Evolutionary conservation across 2,113 vertebrate genomes (phyloP), one percentile per base, ranked within the genome.

Genomic region (Archocentrus centrarchus): DNA sequence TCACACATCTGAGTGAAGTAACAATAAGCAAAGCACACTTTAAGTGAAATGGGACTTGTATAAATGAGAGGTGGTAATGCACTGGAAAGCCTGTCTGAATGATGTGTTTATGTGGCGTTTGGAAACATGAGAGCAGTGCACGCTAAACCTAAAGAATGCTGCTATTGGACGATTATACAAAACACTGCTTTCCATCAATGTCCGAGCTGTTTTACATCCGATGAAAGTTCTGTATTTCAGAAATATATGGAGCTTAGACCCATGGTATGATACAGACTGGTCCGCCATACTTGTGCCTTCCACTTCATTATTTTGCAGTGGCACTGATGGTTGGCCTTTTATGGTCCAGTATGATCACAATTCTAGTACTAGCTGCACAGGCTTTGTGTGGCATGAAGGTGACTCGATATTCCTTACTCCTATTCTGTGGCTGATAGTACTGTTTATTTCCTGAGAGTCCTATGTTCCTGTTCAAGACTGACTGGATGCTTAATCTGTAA

Each of bases 401-500:
- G 66, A 70, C 44, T 70, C 17, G 14, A 50, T 50, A 50, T 47
- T 6, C 44, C 13, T 47, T 0, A 47, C 66, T 20, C 66, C 27
- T 70, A 0, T 2, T 50, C 64, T 30, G 64, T 30, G 64, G 8
- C 41, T 50, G 15, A 70, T 41, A 50, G 64, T 50, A 70, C 44
- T 47, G 41, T 70, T 70, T 70, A 70, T 47, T 50, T 53, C 44
- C 66, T 32, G 24, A 18, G 15, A 70, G 17, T 70, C 41, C 64
- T 27, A 24, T 70, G 39, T 27, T 70, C 64, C 15, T 70, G 27
- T 30, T 70, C 64, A 70, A 70, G 24, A 50, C 64, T 47, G 64
- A 27, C 39, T 50, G 64, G 64, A 50, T 70, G 64, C 64, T 20
- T 70, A 70, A 70, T 50, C 64, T 70, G 64, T 70, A 70, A 70